phyloP scores from a whole-genome alignment of 1,140 invertebrate genomes.

The Sycophila sp. region DNA sequence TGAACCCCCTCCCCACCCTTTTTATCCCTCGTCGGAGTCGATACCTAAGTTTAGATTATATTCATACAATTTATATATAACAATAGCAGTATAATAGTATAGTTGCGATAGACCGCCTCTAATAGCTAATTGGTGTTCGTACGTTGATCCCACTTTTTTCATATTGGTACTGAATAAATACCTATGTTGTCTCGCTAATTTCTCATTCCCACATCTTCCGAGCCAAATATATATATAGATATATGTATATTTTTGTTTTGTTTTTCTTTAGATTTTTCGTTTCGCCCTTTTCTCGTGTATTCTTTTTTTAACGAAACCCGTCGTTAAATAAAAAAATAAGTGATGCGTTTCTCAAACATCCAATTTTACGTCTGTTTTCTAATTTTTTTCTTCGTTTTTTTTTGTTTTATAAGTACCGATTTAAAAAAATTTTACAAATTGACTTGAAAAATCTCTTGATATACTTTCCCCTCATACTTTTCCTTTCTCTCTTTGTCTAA shows the following conservation, averaged over 20 bases:
- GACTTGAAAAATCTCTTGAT: background rate
- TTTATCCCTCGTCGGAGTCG: conserved; percentile 21
- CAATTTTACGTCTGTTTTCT: background rate
- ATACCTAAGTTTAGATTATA: conserved; percentile 33
- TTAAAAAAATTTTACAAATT: conserved; percentile 10
- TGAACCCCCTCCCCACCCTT: no score
- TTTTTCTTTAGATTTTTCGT: conserved; percentile 7
- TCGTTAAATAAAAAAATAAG: conserved; percentile 13
- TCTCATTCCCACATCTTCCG: background rate
- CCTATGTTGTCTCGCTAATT: conserved; percentile 12
- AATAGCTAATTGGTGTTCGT: conserved; percentile 67
- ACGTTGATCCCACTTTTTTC: conserved; percentile 64
- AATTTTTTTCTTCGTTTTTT: background rate
- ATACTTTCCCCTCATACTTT: background rate
- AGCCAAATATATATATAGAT: no score
- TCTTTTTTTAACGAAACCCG: background rate
- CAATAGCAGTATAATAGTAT: conserved; percentile 51
- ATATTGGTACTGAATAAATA: conserved; percentile 53
- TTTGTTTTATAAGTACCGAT: background rate
- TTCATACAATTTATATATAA: conserved; percentile 38
- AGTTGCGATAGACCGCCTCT: conserved; percentile 62
- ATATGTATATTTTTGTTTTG: background rate
- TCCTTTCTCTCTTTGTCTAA: background rate
- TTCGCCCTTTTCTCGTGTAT: no score
- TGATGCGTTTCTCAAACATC: no score